Conservation (phyloP, 2,888 invertebrate genomes). For the Poecilobothrus nobilitatus region DNA sequence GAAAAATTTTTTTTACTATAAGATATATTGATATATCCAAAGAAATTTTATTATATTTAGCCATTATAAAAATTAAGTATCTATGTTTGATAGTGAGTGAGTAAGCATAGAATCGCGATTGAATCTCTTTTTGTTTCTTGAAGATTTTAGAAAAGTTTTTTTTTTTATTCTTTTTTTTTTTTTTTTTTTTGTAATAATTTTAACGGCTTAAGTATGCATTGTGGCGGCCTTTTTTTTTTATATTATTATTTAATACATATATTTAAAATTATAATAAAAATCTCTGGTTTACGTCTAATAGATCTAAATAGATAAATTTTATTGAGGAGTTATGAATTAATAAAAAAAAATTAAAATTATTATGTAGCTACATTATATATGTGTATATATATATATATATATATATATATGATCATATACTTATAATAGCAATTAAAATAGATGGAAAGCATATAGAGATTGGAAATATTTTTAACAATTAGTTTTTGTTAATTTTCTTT, state of each 20-base stretch:
- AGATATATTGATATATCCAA: too few relatives aligned
- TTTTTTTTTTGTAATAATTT: background rate
- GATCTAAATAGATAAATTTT: background rate
- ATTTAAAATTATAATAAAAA: background rate
- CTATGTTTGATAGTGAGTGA: too few relatives aligned
- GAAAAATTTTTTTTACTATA: too few relatives aligned
- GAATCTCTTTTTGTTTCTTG: too few relatives aligned
- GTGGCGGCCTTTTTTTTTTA: background rate
- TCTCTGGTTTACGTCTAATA: conserved; percentile 1
- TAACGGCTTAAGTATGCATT: background rate
- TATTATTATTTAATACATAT: background rate
- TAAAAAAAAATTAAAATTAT: conserved; percentile 1
- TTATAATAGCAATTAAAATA: background rate
- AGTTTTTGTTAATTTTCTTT: background rate
- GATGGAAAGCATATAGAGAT: background rate
- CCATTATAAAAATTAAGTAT: too few relatives aligned
- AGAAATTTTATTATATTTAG: too few relatives aligned
- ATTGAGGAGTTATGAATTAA: background rate
- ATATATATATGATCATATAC: background rate
- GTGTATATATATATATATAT: too few relatives aligned
- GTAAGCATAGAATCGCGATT: too few relatives aligned
- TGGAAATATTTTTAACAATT: background rate
- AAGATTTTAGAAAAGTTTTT: too few relatives aligned
- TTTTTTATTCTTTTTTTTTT: too few relatives aligned
- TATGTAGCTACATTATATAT: too few relatives aligned